Percentiles rank a stretch among this genome's conserved stretches.
Evolutionary conservation across 1,140 invertebrate species (phyloP).

Genomic region (Sycophila sp.): DNA sequence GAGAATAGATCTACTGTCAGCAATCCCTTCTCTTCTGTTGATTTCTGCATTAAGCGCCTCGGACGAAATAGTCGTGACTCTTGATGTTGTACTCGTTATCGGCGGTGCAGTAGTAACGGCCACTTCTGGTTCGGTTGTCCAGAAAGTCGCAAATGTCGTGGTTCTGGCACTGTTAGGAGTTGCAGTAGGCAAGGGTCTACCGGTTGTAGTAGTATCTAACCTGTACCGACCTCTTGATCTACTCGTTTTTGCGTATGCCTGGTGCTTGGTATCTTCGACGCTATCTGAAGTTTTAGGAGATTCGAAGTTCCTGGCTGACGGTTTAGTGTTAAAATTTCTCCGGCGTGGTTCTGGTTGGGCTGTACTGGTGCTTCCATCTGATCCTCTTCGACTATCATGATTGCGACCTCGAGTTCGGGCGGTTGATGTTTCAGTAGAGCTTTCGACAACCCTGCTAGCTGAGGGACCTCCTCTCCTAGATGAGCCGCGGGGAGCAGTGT

Average conservation of each 20-base stretch:
- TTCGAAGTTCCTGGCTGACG: background rate
- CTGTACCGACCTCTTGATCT: constrained; percentile 7
- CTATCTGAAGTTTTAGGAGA: background rate
- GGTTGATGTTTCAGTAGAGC: background rate
- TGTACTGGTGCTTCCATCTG: background rate
- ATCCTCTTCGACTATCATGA: background rate
- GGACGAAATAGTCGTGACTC: background rate
- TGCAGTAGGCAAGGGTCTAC: background rate
- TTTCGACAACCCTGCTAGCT: background rate
- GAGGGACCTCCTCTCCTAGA: background rate
- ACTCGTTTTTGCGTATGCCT: background rate
- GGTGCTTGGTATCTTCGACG: background rate
- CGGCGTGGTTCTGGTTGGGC: background rate
- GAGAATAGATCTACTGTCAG: background rate
- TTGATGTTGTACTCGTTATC: background rate
- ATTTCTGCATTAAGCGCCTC: background rate
- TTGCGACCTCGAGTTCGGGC: background rate
- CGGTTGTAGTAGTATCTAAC: background rate
- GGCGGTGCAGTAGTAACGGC: background rate
- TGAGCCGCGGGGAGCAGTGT: background rate
- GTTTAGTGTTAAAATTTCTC: background rate
- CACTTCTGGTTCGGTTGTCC: background rate
- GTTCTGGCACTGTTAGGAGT: background rate
- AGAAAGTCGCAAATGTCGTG: background rate
- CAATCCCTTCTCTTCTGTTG: background rate